Evolutionary conservation across 2,113 vertebrate genomes (phyloP).

Genomic region (Progne subis): DNA sequence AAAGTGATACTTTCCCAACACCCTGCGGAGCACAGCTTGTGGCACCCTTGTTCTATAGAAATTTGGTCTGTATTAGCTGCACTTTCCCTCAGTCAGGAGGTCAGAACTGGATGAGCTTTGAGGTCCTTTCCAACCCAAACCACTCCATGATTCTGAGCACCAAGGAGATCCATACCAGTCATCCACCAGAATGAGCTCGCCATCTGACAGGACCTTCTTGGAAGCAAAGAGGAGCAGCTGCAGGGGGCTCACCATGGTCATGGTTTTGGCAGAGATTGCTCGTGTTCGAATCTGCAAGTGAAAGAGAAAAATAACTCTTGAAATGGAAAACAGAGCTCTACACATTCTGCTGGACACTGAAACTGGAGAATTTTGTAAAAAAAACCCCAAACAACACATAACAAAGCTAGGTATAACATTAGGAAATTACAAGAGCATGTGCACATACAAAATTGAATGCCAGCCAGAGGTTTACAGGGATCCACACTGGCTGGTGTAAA

Average conservation of each 20-base stretch:
- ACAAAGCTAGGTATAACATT: rapidly evolving
- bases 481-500: neutral
- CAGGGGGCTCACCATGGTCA: slow-evolving; percentile 93
- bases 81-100: neutral
- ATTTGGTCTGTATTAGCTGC: neutral
- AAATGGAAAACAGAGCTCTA: neutral
- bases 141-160: neutral
- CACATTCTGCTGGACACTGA: neutral
- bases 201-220: slow-evolving; percentile 88
- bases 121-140: neutral
- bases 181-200: slow-evolving; percentile 85
- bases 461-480: neutral
- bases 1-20: neutral
- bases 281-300: slow-evolving; percentile 89
- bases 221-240: slow-evolving; percentile 93
- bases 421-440: neutral
- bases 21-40: neutral
- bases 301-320: neutral
- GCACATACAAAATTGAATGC: rapidly evolving
- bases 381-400: neutral
- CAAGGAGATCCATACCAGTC: slow-evolving; percentile 82
- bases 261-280: slow-evolving; percentile 95
- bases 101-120: neutral
- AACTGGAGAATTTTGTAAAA: neutral
- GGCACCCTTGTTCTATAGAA: neutral